Evolutionary conservation across 92 coral and sea anemone genomes (phyloP), one percentile per base, ranked within the genome.

Genomic region (Porites evermanni): DNA sequence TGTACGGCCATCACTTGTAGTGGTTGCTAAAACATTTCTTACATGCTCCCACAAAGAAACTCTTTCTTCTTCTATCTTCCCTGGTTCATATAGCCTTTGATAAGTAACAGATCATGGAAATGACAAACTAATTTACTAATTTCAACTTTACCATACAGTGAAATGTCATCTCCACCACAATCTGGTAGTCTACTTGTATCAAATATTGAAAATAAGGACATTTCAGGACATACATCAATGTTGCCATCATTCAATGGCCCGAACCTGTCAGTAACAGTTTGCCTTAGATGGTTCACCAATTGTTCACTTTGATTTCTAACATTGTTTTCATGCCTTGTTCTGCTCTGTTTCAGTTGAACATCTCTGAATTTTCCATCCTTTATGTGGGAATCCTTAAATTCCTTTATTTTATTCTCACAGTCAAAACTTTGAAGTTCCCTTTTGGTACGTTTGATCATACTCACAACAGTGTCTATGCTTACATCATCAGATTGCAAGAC

Each of bases 191-290:
- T 76, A 47, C 82, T 58, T 77, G 58, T 66, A 77, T 77, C 82
- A 56, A 77, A 77, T 77, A 77, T 59, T 59, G 65, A 52, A 77
- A 76, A 24, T 19, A 50, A 64, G 67, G 80, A 77, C 82, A 77
- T 77, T 77, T 77, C 70, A 7, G 82, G 82, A 58, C 82, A 77
- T 23, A 29, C 82, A 56, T 68, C 82, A 77, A 77, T 77, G 82
- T 77, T 77, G 58, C 82, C 82, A 58, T 77, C 82, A 77, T 66
- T 56, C 82, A 77, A 19, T 77, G 82, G 82, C 66, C 82, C 82
- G 58, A 77, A 77, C 69, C 82, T 77, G 82, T 77, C 82, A 77
- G 82, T 77, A 77, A 77, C 56, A 77, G 82, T 77, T 77, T 77
- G 82, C 69, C 69, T 58, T 51, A 58, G 82, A 59, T 77, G 66